Percentiles rank a stretch among this genome's conserved stretches.
Conservation (phyloP, 2,888 invertebrate genomes). For the Perithous albicinctus region DNA sequence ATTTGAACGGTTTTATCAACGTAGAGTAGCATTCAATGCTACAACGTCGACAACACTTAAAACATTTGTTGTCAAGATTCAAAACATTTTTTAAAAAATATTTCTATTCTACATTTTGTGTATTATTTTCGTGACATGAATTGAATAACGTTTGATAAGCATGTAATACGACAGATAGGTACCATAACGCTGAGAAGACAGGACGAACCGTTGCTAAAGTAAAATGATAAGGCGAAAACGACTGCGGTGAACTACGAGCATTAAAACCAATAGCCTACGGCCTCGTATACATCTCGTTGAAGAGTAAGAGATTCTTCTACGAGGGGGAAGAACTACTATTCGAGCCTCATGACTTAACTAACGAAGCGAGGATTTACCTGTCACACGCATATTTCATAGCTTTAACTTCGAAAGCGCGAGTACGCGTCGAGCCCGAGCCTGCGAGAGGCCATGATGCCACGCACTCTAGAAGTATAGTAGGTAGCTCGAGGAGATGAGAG, state of each 20-base stretch:
- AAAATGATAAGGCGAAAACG: constrained; percentile 43
- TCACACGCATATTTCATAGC: constrained; percentile 63
- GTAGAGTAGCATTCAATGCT: too few species aligned
- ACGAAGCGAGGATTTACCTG: constrained; percentile 67
- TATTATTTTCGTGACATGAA: not conserved
- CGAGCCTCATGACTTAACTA: constrained; percentile 56
- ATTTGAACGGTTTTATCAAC: too few species aligned
- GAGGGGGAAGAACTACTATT: constrained; percentile 15
- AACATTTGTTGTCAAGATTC: too few species aligned
- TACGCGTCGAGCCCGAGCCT: not conserved
- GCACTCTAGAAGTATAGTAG: constrained; percentile 25
- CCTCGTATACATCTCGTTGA: constrained; percentile 54
- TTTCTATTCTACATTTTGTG: not conserved
- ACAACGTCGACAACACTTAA: too few species aligned
- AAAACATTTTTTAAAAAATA: too few species aligned
- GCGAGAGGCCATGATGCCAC: constrained; percentile 19
- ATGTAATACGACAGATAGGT: not conserved
- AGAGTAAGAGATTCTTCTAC: not conserved
- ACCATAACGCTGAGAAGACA: not conserved
- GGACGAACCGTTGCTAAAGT: constrained; percentile 62
- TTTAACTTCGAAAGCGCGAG: constrained; percentile 48
- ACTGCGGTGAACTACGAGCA: constrained; percentile 34
- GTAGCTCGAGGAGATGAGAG: constrained; percentile 56
- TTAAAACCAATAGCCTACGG: constrained; percentile 28
- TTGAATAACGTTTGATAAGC: not conserved